Percentiles rank a stretch among this genome's conserved stretches.
Evolutionary conservation across 2,113 vertebrate genomes (phyloP).

Genomic region (Tichodroma muraria): DNA sequence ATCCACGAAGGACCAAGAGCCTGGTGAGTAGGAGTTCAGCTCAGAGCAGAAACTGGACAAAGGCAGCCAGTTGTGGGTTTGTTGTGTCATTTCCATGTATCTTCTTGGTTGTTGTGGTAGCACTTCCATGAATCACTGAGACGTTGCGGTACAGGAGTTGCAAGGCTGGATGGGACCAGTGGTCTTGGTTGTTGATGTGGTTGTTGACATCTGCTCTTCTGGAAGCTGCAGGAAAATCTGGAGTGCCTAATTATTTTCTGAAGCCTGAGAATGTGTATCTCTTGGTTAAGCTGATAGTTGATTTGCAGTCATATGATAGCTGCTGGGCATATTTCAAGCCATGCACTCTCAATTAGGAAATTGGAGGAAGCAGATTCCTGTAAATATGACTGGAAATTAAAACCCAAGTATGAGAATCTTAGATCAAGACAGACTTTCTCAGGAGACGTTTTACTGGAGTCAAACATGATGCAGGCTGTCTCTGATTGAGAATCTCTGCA

Average conservation of each 20-base stretch:
- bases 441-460: neutral
- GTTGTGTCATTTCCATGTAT: neutral
- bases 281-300: neutral
- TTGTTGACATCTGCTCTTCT: neutral
- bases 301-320: neutral
- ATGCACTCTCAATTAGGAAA: neutral
- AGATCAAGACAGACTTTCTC: slow-evolving; percentile 14
- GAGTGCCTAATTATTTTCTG: neutral
- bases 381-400: slow-evolving; percentile 32
- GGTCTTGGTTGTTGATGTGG: neutral
- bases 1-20: slow-evolving; percentile 68
- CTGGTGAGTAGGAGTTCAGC: slow-evolving; percentile 71
- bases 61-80: neutral
- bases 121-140: neutral
- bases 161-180: neutral
- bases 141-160: rapidly evolving
- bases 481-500: neutral
- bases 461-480: neutral
- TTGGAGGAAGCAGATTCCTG: neutral
- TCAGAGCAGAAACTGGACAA: neutral
- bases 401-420: neutral
- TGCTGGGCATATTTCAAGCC: slow-evolving; percentile 15
- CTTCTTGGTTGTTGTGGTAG: neutral
- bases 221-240: neutral
- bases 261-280: neutral